Base-by-base conservation (phyloP, 2,113 vertebrate genomes). In the Oceanites oceanicus region DNA sequence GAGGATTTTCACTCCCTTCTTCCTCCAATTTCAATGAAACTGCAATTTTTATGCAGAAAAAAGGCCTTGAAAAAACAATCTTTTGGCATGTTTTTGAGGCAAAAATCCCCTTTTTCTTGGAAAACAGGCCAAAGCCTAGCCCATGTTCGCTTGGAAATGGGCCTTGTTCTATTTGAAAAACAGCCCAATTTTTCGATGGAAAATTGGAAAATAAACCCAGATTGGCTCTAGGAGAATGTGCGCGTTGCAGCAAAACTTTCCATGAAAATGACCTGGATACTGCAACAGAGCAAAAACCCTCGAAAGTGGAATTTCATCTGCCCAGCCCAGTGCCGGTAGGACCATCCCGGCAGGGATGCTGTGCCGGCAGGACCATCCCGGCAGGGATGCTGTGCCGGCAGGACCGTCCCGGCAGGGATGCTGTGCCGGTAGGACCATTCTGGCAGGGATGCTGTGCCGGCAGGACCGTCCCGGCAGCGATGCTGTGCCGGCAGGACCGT, bases 131-230 rank as follows among this genome's bases (percentile, higher is more conserved):
- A 87, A 88, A 81, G 52, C 66, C 52, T 18, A 94, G 63, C 75
- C 95, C 73, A 34, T 67, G n/a, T 61, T 84, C 13, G 2, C 67
- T 95, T 96, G 94, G 96, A 97, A 82, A 83, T 30, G 11, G 42
- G 83, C 93, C 88, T 73, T 19, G 34, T 50, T 81, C 87, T 83
- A 11, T 44, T 96, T 86, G 96, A 96, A 87, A 94, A 90, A 40
- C 49, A 49, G 95, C 88, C 94, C 73, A 29, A 73, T 50, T 88
- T 96, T 95, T 91, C 23, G 13, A 81, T 89, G 94, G 92, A 96
- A 95, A 93, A 93, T 42, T 63, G 73, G 80, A 86, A 89, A 94
- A 88, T 38, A 55, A 88, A 52, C 42, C 59, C 88, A 67, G 74
- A 53, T 79, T 75, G 82, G 70, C 80, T 84, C 20, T 22, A 11